Base-by-base conservation (phyloP, 2,797 vertebrate genomes). In the Carapus acus region DNA sequence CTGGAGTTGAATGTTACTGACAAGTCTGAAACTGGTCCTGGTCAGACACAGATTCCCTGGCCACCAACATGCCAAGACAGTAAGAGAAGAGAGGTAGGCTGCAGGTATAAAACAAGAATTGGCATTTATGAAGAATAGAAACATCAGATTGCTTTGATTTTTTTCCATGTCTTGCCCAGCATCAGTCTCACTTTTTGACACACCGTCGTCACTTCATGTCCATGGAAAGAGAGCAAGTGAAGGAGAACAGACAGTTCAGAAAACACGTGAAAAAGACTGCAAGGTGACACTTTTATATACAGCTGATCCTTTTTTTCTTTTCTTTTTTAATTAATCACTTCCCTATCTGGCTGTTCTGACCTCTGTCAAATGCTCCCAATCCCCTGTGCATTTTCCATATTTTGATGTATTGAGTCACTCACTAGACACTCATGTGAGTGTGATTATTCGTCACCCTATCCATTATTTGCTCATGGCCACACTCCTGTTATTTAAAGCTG, bases 201-300 rank as follows among this genome's bases (percentile, higher is more conserved):
- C 79, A 88, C 54, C 88, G 92, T 2, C 89, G 90, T 17, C 84
- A 87, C 38, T 90, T 88, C 80, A 94, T 96, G 94, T 88, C 71
- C 48, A 54, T 79, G 0, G 94, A 98, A 71, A 82, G 94, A 45
- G 83, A 93, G 70, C 90, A 86, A 20, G 93, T 88, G 38, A 90
- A 90, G 76, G 90, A 93, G 19, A 90, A 81, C 54, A 78, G 79
- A 42, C 83, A 76, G 41, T 83, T 90, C 69, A 88, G 71, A 52
- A 90, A 90, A 46, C 90, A 88, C 52, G 84, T 87, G 76, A 89
- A 70, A 42, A 91, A 85, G 77, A 86, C 86, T 0, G 74, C 83
- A 8, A 87, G 85, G 94, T 96, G 77, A 75, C 46, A 44, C 3
- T 1, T 33, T 43, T n/a, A n/a, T n/a, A n/a, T n/a, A n/a, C n/a